phyloP scores from a whole-genome alignment of 2,113 vertebrate species.

The Baryphthengus martii region DNA sequence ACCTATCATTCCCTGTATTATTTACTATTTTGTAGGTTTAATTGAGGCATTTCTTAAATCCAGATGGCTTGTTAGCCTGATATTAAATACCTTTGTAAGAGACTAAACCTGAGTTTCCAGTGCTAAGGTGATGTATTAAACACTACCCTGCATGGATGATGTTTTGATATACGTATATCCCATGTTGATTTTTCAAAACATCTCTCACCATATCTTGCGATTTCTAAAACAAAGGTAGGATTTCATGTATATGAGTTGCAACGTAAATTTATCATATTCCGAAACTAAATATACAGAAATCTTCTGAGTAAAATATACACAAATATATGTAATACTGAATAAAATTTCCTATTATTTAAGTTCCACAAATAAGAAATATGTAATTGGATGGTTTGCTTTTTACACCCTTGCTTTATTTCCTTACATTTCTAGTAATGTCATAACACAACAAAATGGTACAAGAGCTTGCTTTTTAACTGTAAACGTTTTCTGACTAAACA shows the following conservation, averaged over 20 bases:
- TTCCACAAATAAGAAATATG: not conserved
- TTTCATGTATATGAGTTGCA: not conserved
- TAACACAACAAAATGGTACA: not conserved
- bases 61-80: constrained; percentile 52
- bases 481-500: not conserved
- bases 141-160: not conserved
- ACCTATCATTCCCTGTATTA: constrained; percentile 44
- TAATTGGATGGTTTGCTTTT: not conserved
- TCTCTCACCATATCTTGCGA: not conserved
- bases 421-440: not conserved
- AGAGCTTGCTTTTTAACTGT: not conserved
- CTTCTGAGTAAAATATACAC: not conserved
- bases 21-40: constrained; percentile 54
- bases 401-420: not conserved
- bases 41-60: constrained; percentile 55
- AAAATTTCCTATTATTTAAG: not conserved
- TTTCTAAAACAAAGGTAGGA: not conserved
- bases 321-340: not conserved
- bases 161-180: not conserved
- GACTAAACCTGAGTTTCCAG: not conserved
- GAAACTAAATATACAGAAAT: not conserved
- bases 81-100: not conserved
- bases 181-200: not conserved
- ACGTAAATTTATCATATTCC: not conserved
- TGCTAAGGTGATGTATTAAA: not conserved